Base-by-base conservation (phyloP, 2,888 invertebrate genomes). In the Carabus problematicus region DNA sequence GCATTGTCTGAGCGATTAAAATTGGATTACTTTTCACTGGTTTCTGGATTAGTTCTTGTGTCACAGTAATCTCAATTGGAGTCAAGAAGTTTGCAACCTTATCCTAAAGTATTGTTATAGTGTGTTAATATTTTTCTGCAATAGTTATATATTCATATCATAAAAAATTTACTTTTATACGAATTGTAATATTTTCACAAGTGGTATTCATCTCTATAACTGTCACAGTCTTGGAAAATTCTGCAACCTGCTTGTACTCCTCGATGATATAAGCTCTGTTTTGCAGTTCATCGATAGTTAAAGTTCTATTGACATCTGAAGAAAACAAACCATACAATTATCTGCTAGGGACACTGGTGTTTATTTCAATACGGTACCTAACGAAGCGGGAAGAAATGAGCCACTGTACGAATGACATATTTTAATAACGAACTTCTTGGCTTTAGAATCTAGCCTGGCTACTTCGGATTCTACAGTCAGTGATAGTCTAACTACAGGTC, bases 81-180 rank as follows among this genome's bases (percentile, higher is more conserved):
- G 60, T 29, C 29, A 40, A 68, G 8, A 16, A 49, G 3, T 42
- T 61, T 42, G 29, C 29, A 29, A 29, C 6, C 29, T 29, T 29
- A 29, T 29, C 29, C 29, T 29, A 6, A 29, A 29, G 6, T 29
- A 29, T 29, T 29, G 29, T 29, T 29, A 29, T n/a, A n/a, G n/a
- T n/a, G n/a, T n/a, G n/a, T 59, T 60, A 42, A 47, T 60, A 42
- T 29, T 54, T n/a, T 49, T n/a, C 68, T 68, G 29, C 41, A 67
- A 60, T 18, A 12, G 11, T 41, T 9, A 16, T 40, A 54, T 11
- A 54, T 16, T 14, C 14, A 54, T 4, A 54, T 29, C 42, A n/a
- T 59, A 59, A 41, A 59, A 59, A 41, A 59, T 42, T n/a, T 59
- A 47, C 41, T 42, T 68, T 68, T 41, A 68, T 43, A 16, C 6